phyloP scores from a whole-genome alignment of 2,888 invertebrate species.

The Drosophila stalkeri region DNA sequence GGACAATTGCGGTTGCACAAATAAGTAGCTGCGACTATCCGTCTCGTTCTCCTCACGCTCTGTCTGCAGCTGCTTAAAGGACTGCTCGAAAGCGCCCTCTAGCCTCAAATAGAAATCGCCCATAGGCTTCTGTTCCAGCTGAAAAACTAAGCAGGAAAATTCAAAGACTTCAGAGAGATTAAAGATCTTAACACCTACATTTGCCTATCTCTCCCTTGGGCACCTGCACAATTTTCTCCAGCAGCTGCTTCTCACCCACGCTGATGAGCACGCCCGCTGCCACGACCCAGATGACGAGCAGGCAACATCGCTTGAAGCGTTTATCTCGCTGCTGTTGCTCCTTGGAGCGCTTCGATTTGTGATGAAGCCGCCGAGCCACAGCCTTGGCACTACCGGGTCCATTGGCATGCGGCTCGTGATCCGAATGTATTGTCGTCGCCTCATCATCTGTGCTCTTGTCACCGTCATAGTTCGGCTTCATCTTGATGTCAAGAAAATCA shows the following conservation, averaged over 20 bases:
- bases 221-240: slow-evolving; percentile 82
- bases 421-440: slow-evolving; percentile 78
- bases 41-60: slow-evolving; percentile 61
- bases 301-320: slow-evolving; percentile 70
- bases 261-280: slow-evolving; percentile 78
- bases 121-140: slow-evolving; percentile 72
- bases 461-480: slow-evolving; percentile 25
- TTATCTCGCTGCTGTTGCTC: slow-evolving; percentile 69
- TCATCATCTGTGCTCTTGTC: slow-evolving; percentile 79
- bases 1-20: slow-evolving; percentile 74
- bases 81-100: slow-evolving; percentile 75
- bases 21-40: slow-evolving; percentile 59
- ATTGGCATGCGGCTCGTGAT: slow-evolving; percentile 62
- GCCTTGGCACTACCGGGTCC: slow-evolving; percentile 67
- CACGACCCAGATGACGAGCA: slow-evolving; percentile 82
- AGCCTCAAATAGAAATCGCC: slow-evolving; percentile 82
- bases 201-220: slow-evolving; percentile 76
- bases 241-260: slow-evolving; percentile 82
- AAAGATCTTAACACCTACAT: slow-evolving; percentile 58
- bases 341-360: slow-evolving; percentile 72
- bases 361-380: slow-evolving; percentile 58
- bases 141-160: slow-evolving; percentile 54
- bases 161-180: background rate
- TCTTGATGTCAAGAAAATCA: slow-evolving; percentile 65
- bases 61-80: slow-evolving; percentile 21